phyloP scores from a whole-genome alignment of 2,113 vertebrate genomes.

The Brachyhypopomus gauderio region DNA sequence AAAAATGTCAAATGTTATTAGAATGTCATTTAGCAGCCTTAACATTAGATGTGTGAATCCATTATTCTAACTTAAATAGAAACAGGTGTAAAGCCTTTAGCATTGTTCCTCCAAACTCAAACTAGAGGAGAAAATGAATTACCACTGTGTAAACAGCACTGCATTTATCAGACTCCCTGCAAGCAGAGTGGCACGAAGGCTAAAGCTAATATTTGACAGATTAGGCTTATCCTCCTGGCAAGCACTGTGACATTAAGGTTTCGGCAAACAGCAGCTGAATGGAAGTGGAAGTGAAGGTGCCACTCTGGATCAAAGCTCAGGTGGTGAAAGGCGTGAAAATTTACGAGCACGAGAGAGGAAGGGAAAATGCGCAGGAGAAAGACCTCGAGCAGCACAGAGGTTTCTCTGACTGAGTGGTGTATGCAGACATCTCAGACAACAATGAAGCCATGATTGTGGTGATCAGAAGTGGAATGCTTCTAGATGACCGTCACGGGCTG shows the following conservation, averaged over 20 bases:
- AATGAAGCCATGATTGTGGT: not conserved
- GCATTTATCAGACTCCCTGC: conserved; percentile 22
- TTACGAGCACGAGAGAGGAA: not conserved
- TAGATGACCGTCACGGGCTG: not conserved
- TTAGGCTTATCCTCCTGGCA: conserved; percentile 36
- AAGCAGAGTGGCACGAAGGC: conserved; percentile 2
- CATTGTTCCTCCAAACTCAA: conserved; percentile 15
- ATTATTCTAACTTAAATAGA: conserved; percentile 17
- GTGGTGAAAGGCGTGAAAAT: conserved; percentile 11
- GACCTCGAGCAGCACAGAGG: not conserved
- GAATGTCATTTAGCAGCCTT: conserved; percentile 37
- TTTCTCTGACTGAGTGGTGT: conserved; percentile 3
- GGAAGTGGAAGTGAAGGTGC: conserved; percentile 17
- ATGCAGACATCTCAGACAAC: not conserved
- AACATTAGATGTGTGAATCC: conserved; percentile 9
- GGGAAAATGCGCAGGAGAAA: not conserved
- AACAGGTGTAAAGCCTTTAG: conserved; percentile 21
- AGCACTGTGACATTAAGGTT: conserved; percentile 37
- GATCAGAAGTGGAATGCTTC: not conserved
- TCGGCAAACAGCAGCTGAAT: conserved; percentile 10
- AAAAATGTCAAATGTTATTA: conserved; percentile 21
- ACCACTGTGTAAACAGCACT: conserved; percentile 17
- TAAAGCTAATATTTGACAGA: conserved; percentile 41
- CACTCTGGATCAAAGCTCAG: not conserved
- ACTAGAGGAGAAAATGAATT: conserved; percentile 27